Conservation (phyloP, 2,888 invertebrate genomes). For the Cryptosula pallasiana region DNA sequence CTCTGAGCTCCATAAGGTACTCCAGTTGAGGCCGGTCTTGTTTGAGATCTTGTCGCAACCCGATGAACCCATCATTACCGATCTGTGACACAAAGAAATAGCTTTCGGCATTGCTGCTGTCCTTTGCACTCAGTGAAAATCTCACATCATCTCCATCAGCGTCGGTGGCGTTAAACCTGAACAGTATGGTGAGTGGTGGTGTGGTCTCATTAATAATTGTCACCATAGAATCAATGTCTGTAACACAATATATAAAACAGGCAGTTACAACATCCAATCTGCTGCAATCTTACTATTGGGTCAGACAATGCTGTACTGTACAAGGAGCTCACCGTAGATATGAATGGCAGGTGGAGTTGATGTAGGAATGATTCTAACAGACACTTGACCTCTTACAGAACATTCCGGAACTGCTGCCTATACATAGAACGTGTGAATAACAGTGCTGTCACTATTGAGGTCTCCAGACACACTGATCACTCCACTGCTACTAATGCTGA, state of each 20-base stretch:
- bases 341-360: background rate
- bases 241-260: too few relatives aligned
- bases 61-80: background rate
- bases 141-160: slow-evolving; percentile 10
- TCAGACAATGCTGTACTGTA: too few relatives aligned
- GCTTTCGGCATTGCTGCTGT: slow-evolving; percentile 1
- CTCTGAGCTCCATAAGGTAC: background rate
- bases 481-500: background rate
- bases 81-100: slow-evolving; percentile 1
- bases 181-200: background rate
- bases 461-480: background rate
- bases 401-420: background rate
- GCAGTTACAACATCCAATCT: too few relatives aligned
- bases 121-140: background rate
- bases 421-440: background rate
- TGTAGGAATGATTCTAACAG: background rate
- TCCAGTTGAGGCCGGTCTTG: background rate
- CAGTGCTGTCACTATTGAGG: background rate
- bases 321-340: background rate
- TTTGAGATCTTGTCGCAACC: background rate
- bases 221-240: background rate
- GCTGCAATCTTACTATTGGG: too few relatives aligned
- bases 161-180: slow-evolving; percentile 16
- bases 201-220: slow-evolving; percentile 11
- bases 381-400: background rate